Base-by-base conservation (phyloP, 2,797 vertebrate species). In the Tamandua tetradactyla region DNA sequence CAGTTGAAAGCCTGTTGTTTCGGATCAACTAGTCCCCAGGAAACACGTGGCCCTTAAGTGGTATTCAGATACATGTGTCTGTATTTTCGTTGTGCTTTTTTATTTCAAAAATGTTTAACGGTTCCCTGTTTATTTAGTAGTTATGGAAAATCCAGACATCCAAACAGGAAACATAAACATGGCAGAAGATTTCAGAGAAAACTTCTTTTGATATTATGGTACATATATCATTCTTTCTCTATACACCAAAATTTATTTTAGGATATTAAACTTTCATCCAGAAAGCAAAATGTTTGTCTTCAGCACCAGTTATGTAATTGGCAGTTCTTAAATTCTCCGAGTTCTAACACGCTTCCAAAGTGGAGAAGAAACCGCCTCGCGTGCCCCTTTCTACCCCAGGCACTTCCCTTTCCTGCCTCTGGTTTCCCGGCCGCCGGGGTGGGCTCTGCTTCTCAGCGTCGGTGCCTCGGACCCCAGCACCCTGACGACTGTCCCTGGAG, bases 181-280 rank as follows among this genome's bases (percentile, higher is more conserved):
- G 44, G 57, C 32, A 35, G 4, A 69, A 55, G 30, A 76, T 76
- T 78, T 69, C 61, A 82, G 62, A 93, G 55, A 27, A 68, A 86
- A 64, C 9, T 30, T 27, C 82, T 79, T 11, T 69, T 37, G 66
- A 49, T 85, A 89, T 44, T 79, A n/a, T 76, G 32, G 25, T 47
- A 32, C n/a, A 72, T 86, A 23, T 59, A 55, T 55, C 2, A 55
- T 87, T 62, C 82, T 64, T 44, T 11, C 40, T 11, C 18, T 7
- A 40, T 40, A 44, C 81, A 37, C 59, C 27, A 82, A 90, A 75
- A 62, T 93, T 52, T 59, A 74, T 76, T 93, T 95, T 78, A 22
- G 18, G 71, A 18, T 87, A 10, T 52, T 44, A 69, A 66, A 27
- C 44, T 78, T 57, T 76, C 37, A 30, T 64, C 12, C 61, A 64